Evolutionary conservation across 2,888 invertebrate species (phyloP), one percentile per base, ranked within the genome.

Genomic region (Apoda limacodes): DNA sequence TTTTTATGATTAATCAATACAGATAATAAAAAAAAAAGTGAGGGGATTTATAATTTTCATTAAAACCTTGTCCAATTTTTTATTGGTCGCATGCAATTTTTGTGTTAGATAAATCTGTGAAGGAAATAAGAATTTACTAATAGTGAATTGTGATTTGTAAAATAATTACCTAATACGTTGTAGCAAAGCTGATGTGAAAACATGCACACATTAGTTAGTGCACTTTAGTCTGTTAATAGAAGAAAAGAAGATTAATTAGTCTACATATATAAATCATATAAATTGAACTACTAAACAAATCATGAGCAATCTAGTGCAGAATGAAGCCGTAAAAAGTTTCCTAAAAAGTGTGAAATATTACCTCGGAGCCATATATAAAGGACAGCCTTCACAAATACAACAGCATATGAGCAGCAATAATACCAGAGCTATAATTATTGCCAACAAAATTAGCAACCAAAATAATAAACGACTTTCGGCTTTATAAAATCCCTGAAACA

Each of bases 361-460:
- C 86, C 89, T 86, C 29, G 88, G 85, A 30, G 88, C 88, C 70
- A 87, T 88, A 50, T 90, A 92, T 29, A 92, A 83, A n/a, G 92
- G 92, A 55, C 93, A 93, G 51, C 89, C 89, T 47, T 90, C 89
- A 56, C 92, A 93, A 41, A 92, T 88, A 55, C 93, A 93, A 66
- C 93, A 94, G 36, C 91, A 82, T 39, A 93, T 85, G 27, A 93
- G 75, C 30, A 88, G 82, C 34, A 91, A 66, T 42, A 91, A 82
- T 7, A 89, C 85, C 14, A 92, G 51, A 0, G 92, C 84, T 43
- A 92, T 85, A 37, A 93, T 64, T 14, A 93, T 82, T 26, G 91
- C 88, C 38, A 94, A 64, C 9, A 92, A 65, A 43, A 93, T 88
- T 29, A 93, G 70, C 12, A 93, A 61, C 93, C 93, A 93, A 54